A percentile compares a stretch with the other conserved stretches of the same genome.
These are phyloP conservation scores for Drosophila rubida DNA, from an alignment of 2,888 invertebrate species.

Conservation along the genomic window DNA sequence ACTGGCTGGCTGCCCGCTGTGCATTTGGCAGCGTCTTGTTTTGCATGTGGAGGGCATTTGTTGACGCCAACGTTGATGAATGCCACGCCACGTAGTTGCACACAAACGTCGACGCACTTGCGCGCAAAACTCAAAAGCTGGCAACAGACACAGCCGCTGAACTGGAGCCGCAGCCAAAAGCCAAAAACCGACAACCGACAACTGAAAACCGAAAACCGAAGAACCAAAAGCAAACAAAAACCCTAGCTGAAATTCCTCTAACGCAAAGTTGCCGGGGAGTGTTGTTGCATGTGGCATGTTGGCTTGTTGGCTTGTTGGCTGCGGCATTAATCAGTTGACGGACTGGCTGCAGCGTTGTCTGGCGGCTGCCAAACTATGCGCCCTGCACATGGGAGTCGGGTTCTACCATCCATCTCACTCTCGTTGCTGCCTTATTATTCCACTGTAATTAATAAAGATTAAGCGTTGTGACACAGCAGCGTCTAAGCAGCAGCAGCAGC, in stretches of 20 bases:
- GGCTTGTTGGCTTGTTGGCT: conserved; percentile 66
- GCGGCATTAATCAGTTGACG: conserved; percentile 65
- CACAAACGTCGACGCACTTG: conserved; percentile 48
- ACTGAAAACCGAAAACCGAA: conserved; percentile 23
- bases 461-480: conserved; percentile 77
- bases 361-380: conserved; percentile 59
- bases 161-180: conserved; percentile 10
- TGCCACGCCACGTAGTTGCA: conserved; percentile 46
- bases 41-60: conserved; percentile 64
- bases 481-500: conserved; percentile 4
- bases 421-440: conserved; percentile 73
- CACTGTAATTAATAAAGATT: conserved; percentile 84
- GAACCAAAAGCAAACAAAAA: conserved; percentile 25
- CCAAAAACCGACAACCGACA: conserved; percentile 19
- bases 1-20: conserved; percentile 45
- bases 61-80: conserved; percentile 71
- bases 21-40: conserved; percentile 58
- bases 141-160: background rate
- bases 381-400: conserved; percentile 42
- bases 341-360: conserved; percentile 27
- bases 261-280: conserved; percentile 46
- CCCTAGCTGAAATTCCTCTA: conserved; percentile 59
- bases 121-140: conserved; percentile 35
- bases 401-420: conserved; percentile 51
- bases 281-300: conserved; percentile 75